Base-by-base conservation (phyloP, 2,888 invertebrate genomes). In the Torymus auratus region DNA sequence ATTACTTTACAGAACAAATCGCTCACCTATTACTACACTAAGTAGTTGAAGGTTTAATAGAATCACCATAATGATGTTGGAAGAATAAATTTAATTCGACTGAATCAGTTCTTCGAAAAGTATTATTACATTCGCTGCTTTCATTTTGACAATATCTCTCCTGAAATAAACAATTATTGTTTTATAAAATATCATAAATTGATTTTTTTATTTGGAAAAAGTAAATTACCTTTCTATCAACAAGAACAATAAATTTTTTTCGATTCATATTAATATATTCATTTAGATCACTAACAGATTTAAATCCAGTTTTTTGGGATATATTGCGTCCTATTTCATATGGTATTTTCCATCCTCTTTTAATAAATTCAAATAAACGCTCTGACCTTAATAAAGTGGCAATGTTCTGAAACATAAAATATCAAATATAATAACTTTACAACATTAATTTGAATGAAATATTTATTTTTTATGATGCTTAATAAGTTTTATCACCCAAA, bases 371-470 rank as follows among this genome's bases (percentile, higher is more conserved):
- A 52, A 64, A 10, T 14, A 81, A 53, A 0, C 64, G 61, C 61
- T 81, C 81, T 20, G 81, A 81, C 64, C 67, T 77, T 23, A 81
- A 73, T n/a, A 81, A 58, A n/a, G 70, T 69, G 23, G 81, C 81
- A 69, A 81, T 81, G 15, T 81, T 81, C 81, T 81, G 23, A 52
- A 81, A 77, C 12, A 41, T 41, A 73, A 58, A 13, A 67, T 56
- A 52, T 17, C 14, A 64, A 23, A 62, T 72, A 53, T 15, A 15
- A n/a, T 5, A 50, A 23, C 23, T 12, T 61, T 12, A 23, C 12
- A 41, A n/a, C 28, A 41, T 41, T n/a, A 64, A 28, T 28, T 28
- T 0, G 4, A 28, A 28, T 28, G 3, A 28, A 28, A 28, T 28
- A 23, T 28, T 28, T 28, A 2, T 28, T 7, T 28, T 28, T 2